Conservation (phyloP, 2,113 vertebrate genomes). For the Jaculus jaculus region DNA sequence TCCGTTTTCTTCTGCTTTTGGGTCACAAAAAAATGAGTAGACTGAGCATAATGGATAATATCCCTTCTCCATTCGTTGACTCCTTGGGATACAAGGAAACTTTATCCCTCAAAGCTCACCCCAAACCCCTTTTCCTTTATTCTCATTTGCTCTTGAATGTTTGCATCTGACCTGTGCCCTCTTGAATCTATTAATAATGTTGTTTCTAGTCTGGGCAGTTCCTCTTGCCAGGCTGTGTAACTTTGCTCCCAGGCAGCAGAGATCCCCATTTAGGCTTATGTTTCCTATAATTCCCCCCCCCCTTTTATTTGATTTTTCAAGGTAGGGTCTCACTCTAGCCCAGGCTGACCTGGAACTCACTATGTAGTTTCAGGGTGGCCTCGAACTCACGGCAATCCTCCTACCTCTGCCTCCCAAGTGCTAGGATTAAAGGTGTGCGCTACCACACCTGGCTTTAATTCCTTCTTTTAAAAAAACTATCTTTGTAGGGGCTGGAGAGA, state of each 20-base stretch:
- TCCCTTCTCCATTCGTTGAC: background rate
- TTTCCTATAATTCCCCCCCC: background rate
- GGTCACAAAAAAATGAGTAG: background rate
- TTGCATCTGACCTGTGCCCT: background rate
- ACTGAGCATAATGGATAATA: background rate
- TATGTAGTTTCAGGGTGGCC: too few species aligned
- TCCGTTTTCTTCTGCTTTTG: background rate
- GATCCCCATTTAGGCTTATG: background rate
- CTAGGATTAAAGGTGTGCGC: too few species aligned
- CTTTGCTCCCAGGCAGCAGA: background rate
- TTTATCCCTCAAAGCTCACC: background rate
- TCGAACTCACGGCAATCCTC: too few species aligned
- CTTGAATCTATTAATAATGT: background rate
- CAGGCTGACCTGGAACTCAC: too few species aligned
- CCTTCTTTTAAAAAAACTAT: too few species aligned
- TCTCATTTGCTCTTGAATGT: background rate
- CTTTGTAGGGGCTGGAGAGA: too few species aligned
- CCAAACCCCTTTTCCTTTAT: background rate
- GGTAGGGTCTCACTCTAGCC: too few species aligned
- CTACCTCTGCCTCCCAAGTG: too few species aligned
- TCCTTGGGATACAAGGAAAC: too few species aligned
- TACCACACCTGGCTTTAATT: too few species aligned
- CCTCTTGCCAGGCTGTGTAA: background rate
- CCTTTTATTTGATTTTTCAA: too few species aligned
- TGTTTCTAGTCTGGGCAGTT: background rate